phyloP scores from a whole-genome alignment of 2,113 vertebrate species.

The Nycticryphes semicollaris region DNA sequence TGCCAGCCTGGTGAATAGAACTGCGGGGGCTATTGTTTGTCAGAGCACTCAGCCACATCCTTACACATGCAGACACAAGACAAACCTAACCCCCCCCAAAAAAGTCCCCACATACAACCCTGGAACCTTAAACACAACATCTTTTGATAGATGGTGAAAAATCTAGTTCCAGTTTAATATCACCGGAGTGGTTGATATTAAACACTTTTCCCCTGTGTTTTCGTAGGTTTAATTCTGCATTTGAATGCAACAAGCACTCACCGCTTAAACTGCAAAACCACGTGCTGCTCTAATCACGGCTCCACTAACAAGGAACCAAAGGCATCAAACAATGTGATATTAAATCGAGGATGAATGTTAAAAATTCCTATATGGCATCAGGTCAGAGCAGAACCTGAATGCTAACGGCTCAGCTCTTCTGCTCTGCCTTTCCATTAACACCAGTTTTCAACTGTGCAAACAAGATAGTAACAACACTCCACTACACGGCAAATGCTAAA shows the following conservation, averaged over 20 bases:
- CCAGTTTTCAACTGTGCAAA: slow-evolving; percentile 47
- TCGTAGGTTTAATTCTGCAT: background rate
- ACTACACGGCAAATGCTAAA: slow-evolving; percentile 21
- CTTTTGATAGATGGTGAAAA: background rate
- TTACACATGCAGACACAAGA: background rate
- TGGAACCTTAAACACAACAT: rapidly evolving
- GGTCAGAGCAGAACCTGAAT: slow-evolving; percentile 6
- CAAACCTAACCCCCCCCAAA: background rate
- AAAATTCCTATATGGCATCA: background rate
- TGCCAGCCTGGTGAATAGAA: background rate
- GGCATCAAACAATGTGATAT: background rate
- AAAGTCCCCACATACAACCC: background rate
- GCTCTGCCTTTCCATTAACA: slow-evolving; percentile 13
- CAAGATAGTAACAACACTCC: slow-evolving; percentile 43
- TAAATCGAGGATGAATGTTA: background rate
- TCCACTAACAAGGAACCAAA: background rate
- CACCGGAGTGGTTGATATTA: background rate
- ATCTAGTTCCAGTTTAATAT: background rate
- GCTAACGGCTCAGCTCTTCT: background rate
- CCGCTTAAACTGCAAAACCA: background rate
- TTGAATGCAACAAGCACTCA: background rate
- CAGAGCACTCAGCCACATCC: background rate
- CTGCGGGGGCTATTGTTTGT: background rate
- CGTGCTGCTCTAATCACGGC: background rate
- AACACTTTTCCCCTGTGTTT: background rate